Evolutionary conservation across 2,888 invertebrate species (phyloP).

Genomic region (Chloroclysta siterata): DNA sequence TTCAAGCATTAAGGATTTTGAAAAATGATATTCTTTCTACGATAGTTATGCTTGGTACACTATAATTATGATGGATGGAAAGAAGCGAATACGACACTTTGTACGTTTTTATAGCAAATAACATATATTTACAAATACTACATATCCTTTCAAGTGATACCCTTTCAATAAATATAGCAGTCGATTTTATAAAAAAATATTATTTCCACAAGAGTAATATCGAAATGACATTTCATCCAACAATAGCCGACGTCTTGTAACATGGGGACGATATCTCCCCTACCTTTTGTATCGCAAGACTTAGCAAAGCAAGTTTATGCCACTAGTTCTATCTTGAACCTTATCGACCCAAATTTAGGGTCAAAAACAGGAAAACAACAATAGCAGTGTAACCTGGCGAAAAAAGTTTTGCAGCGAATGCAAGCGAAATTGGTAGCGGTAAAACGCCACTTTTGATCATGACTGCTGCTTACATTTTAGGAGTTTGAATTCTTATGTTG

Average conservation of each 20-base stretch:
- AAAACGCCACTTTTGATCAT: slow-evolving; percentile 15
- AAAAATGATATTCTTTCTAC: too few species aligned
- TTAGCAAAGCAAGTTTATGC: slow-evolving; percentile 25
- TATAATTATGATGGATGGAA: too few species aligned
- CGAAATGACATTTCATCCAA: slow-evolving; percentile 37
- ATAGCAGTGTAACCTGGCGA: not conserved
- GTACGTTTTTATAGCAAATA: slow-evolving; percentile 11
- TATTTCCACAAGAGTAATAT: slow-evolving; percentile 29
- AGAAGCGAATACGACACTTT: not conserved
- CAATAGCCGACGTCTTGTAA: slow-evolving; percentile 34
- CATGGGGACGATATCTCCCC: slow-evolving; percentile 35
- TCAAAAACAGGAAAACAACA: not conserved
- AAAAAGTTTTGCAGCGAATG: slow-evolving; percentile 10
- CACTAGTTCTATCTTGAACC: slow-evolving; percentile 15
- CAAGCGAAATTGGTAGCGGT: slow-evolving; percentile 5
- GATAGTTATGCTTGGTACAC: too few species aligned
- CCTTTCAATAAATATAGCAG: slow-evolving; percentile 14
- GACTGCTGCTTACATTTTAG: slow-evolving; percentile 32
- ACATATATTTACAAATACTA: slow-evolving; percentile 22
- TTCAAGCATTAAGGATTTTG: too few species aligned
- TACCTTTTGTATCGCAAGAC: slow-evolving; percentile 35
- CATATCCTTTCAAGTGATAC: slow-evolving; percentile 14
- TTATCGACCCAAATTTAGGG: slow-evolving; percentile 1
- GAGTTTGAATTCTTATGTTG: slow-evolving; percentile 32
- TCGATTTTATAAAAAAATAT: slow-evolving; percentile 27